These are phyloP conservation scores for Sebastes matsubarae DNA, from an alignment of 2,797 vertebrate genomes.

Conservation along the genomic window DNA sequence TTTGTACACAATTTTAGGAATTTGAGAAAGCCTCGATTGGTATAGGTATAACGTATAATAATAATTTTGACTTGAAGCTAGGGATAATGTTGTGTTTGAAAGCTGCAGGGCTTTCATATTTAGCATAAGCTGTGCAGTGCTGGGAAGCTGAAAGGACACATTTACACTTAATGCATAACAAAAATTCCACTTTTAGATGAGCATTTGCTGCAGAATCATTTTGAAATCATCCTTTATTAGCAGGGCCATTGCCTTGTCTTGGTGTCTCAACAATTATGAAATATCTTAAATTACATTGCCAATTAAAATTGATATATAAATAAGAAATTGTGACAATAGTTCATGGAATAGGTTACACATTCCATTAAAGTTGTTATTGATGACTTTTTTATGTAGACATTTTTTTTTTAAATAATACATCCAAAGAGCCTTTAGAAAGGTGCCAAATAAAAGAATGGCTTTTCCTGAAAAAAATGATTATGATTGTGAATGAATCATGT, in stretches of 20 bases:
- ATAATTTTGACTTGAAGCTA: constrained; percentile 8
- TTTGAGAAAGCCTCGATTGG: neutral
- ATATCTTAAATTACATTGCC: neutral
- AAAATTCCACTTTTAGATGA: constrained; percentile 8
- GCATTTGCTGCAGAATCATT: neutral
- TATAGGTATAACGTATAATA: constrained; percentile 12
- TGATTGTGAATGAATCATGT: too few relatives aligned
- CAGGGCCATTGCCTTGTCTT: neutral
- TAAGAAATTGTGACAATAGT: neutral
- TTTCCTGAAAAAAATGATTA: too few relatives aligned
- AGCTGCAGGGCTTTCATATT: constrained; percentile 22
- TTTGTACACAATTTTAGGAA: constrained; percentile 9
- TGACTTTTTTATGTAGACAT: too few relatives aligned
- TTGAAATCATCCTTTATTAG: neutral
- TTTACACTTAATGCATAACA: neutral
- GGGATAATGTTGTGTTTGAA: constrained; percentile 18
- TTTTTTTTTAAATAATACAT: too few relatives aligned
- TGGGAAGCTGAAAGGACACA: neutral
- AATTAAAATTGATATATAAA: neutral
- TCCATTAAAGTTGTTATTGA: too few relatives aligned
- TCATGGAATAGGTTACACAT: neutral
- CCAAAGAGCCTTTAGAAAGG: too few relatives aligned
- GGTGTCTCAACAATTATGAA: neutral
- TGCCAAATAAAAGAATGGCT: too few relatives aligned
- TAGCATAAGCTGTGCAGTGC: constrained; percentile 7